These are phyloP conservation scores for Spilosoma lubricipeda DNA, from an alignment of 2,888 invertebrate genomes.

Conservation along the genomic window DNA sequence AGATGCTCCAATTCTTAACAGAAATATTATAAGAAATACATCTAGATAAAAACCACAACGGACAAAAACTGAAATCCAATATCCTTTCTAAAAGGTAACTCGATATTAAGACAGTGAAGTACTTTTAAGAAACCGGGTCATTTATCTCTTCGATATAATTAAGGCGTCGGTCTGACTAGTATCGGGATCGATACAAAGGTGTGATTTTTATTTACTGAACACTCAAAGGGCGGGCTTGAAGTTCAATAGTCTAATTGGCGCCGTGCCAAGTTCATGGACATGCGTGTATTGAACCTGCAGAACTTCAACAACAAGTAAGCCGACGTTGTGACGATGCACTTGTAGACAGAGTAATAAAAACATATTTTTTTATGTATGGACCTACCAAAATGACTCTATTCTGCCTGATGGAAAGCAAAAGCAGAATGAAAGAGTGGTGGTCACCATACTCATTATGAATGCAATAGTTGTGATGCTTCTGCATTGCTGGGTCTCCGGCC, in stretches of 20 bases:
- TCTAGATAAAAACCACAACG: background rate
- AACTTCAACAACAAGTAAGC: background rate
- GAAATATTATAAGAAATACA: too few relatives aligned
- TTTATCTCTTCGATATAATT: background rate
- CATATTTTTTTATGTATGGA: too few relatives aligned
- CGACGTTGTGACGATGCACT: too few relatives aligned
- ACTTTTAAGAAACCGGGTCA: background rate
- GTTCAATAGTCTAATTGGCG: background rate
- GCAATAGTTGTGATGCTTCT: too few relatives aligned
- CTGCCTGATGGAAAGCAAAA: too few relatives aligned
- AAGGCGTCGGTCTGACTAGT: background rate
- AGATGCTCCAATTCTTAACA: too few relatives aligned
- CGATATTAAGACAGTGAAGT: background rate
- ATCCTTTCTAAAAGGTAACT: background rate
- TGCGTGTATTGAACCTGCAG: background rate
- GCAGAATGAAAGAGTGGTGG: too few relatives aligned
- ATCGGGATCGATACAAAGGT: conserved; percentile 10
- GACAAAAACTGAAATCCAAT: background rate
- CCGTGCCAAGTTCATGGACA: conserved; percentile 1
- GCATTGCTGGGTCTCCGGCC: too few relatives aligned
- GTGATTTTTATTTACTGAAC: conserved; percentile 10
- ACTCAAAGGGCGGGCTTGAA: background rate
- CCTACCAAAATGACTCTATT: too few relatives aligned
- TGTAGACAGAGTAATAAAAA: too few relatives aligned
- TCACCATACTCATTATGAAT: too few relatives aligned